Percentiles rank a stretch among this genome's conserved stretches.
phyloP scores from a whole-genome alignment of 2,888 invertebrate genomes.

The Euphydryas editha region DNA sequence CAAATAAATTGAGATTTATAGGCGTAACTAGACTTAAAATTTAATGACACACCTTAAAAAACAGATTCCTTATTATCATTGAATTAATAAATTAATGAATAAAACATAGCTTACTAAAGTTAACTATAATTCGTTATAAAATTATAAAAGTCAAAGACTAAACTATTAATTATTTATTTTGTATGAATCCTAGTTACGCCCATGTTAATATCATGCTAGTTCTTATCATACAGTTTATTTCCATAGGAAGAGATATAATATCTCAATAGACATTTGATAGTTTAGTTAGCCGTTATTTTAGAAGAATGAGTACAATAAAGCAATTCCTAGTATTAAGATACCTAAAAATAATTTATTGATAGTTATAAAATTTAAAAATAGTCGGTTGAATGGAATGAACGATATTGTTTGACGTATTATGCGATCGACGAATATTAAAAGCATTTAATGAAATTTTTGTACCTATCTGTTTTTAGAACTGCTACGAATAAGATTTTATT shows the following conservation, averaged over 20 bases:
- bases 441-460: slow-evolving; percentile 11
- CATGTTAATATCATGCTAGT: slow-evolving; percentile 20
- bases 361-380: slow-evolving; percentile 40
- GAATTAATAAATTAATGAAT: no score
- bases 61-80: no score
- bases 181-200: slow-evolving; percentile 6
- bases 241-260: slow-evolving; percentile 22
- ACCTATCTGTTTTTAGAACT: neutral
- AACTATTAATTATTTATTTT: no score
- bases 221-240: slow-evolving; percentile 21
- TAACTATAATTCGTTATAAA: no score
- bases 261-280: slow-evolving; percentile 27
- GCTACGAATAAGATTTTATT: slow-evolving; percentile 1
- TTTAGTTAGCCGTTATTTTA: slow-evolving; percentile 50
- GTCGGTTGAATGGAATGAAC: slow-evolving; percentile 35
- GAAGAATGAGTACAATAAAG: slow-evolving; percentile 74
- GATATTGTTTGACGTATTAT: slow-evolving; percentile 12
- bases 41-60: neutral
- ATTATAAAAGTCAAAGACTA: no score
- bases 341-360: slow-evolving; percentile 62
- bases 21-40: slow-evolving; percentile 4
- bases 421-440: slow-evolving; percentile 10
- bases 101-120: no score
- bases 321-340: slow-evolving; percentile 62
- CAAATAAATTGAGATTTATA: neutral